A percentile compares a stretch with the other conserved stretches of the same genome.
Conservation (phyloP, 2,888 invertebrate genomes). For the Liodrosophila aerea region DNA sequence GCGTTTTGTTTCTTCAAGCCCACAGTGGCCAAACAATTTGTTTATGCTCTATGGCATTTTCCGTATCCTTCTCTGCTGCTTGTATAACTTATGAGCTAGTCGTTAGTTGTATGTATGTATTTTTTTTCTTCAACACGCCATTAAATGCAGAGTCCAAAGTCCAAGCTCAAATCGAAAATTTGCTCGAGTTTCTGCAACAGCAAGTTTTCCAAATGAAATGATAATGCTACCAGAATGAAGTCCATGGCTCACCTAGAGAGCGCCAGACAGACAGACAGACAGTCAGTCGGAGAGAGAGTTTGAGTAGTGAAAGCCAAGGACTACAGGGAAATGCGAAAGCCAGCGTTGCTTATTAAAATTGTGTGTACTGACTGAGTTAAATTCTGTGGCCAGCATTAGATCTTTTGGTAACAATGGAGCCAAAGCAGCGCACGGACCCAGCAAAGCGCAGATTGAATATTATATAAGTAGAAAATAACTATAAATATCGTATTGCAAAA, state of each 20-base stretch:
- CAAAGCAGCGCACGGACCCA: conserved; percentile 33
- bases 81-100: conserved; percentile 52
- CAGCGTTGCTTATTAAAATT: conserved; percentile 56
- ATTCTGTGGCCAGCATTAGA: conserved; percentile 53
- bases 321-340: neutral
- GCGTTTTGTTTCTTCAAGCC: conserved; percentile 62
- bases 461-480: conserved; percentile 72
- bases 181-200: conserved; percentile 65
- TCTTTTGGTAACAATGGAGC: conserved; percentile 40
- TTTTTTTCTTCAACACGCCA: conserved; percentile 43
- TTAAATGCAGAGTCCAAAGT: conserved; percentile 62
- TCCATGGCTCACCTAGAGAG: conserved; percentile 18
- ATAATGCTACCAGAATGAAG: conserved; percentile 52
- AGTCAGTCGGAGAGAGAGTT: neutral
- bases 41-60: conserved; percentile 51
- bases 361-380: conserved; percentile 62
- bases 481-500: conserved; percentile 76
- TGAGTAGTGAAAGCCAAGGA: conserved; percentile 6
- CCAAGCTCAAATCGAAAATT: conserved; percentile 67
- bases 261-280: neutral
- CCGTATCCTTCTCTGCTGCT: neutral
- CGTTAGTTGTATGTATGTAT: conserved; percentile 26
- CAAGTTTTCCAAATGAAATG: conserved; percentile 73
- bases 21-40: conserved; percentile 69
- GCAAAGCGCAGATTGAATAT: conserved; percentile 65